Evolutionary conservation across 2,113 vertebrate genomes (phyloP).

Genomic region (Conger conger): DNA sequence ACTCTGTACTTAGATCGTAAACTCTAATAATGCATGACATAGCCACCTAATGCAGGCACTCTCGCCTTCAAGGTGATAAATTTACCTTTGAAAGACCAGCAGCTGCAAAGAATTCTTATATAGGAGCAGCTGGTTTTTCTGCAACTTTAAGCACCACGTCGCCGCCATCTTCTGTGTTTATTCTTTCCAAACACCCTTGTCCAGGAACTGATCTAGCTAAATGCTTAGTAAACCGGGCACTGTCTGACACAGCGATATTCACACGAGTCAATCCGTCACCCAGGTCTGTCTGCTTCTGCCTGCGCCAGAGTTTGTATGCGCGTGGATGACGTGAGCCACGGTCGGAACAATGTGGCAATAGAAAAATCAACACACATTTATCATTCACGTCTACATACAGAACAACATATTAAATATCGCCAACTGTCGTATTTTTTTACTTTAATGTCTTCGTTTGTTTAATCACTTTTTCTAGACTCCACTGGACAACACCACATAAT

Average conservation of each 20-base stretch:
- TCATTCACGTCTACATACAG: too few species aligned
- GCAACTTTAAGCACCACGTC: constrained; percentile 20
- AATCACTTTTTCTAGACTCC: not conserved
- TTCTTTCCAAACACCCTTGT: not conserved
- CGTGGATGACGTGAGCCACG: not conserved
- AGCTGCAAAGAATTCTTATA: constrained; percentile 29
- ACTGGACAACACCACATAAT: not conserved
- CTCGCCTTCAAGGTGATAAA: not conserved
- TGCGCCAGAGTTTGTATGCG: constrained; percentile 14
- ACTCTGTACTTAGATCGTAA: not conserved
- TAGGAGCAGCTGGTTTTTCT: constrained; percentile 17
- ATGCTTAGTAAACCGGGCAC: not conserved
- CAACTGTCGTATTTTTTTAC: not conserved
- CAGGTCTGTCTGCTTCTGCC: not conserved
- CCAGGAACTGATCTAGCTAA: constrained; percentile 13
- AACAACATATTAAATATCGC: not conserved
- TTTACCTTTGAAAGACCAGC: constrained; percentile 45
- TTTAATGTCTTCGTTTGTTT: not conserved
- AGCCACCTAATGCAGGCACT: not conserved
- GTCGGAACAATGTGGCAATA: not conserved
- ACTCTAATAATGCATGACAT: not conserved
- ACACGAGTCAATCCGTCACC: not conserved
- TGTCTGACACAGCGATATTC: not conserved
- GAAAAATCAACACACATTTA: not conserved
- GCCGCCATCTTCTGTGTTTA: constrained; percentile 53